A percentile compares a stretch with the other conserved stretches of the same genome.
These are phyloP conservation scores for Corythoichthys intestinalis DNA, from an alignment of 2,113 vertebrate genomes.

Conservation along the genomic window DNA sequence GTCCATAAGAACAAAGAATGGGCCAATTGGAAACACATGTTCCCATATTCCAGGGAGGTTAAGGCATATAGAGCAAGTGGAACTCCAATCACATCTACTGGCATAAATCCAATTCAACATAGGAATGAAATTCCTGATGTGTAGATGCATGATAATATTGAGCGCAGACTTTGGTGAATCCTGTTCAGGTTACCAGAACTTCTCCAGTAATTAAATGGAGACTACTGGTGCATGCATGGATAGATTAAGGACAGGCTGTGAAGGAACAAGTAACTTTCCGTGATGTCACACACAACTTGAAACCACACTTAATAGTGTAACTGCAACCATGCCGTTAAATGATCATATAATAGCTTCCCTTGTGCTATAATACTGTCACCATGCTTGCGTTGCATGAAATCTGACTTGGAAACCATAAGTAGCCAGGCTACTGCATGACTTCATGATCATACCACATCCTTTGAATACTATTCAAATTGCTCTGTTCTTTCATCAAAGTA, in stretches of 20 bases:
- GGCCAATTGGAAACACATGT: slow-evolving; percentile 60
- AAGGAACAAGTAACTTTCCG: slow-evolving; percentile 22
- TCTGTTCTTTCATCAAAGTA: slow-evolving; percentile 25
- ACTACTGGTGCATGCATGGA: slow-evolving; percentile 16
- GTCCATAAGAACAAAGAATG: slow-evolving; percentile 29
- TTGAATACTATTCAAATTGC: slow-evolving; percentile 24
- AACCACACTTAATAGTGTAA: slow-evolving; percentile 20
- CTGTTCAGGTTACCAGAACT: slow-evolving; percentile 1
- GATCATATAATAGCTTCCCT: slow-evolving; percentile 68
- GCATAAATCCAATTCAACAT: slow-evolving; percentile 23
- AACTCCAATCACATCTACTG: slow-evolving; percentile 40
- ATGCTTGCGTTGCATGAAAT: slow-evolving; percentile 73
- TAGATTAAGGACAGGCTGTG: slow-evolving; percentile 10
- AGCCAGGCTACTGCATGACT: slow-evolving; percentile 81
- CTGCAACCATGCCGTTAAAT: slow-evolving; percentile 50
- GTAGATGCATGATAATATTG: slow-evolving; percentile 2
- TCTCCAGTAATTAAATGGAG: slow-evolving; percentile 25
- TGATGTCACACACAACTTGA: slow-evolving; percentile 20
- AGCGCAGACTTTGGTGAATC: slow-evolving; percentile 3
- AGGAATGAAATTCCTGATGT: slow-evolving; percentile 19
- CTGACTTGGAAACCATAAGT: slow-evolving; percentile 68
- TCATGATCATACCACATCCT: slow-evolving; percentile 72
- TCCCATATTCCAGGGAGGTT: slow-evolving; percentile 15
- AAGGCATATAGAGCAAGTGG: slow-evolving; percentile 21
- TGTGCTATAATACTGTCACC: slow-evolving; percentile 75